Conservation (phyloP, 2,113 vertebrate species). For the Beaufortia kweichowensis region DNA sequence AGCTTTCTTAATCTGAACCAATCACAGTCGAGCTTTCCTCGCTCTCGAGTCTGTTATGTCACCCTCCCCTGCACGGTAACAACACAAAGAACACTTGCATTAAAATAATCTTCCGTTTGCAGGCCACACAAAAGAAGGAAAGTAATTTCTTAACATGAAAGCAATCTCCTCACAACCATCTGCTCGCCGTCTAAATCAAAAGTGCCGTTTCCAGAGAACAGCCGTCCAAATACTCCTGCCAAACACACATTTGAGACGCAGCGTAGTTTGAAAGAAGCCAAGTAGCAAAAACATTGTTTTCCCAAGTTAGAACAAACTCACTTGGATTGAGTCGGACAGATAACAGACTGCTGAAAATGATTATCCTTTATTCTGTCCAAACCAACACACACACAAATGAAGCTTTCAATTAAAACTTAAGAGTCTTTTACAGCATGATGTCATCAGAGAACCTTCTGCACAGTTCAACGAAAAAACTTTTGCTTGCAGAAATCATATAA, state of each 20-base stretch:
- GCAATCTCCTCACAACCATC: slow-evolving; percentile 60
- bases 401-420: slow-evolving; percentile 10
- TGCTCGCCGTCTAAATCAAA: slow-evolving; percentile 54
- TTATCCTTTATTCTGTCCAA: slow-evolving; percentile 27
- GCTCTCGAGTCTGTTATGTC: slow-evolving; percentile 46
- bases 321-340: slow-evolving; percentile 21
- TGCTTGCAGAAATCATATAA: too few species aligned
- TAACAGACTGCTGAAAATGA: slow-evolving; percentile 27
- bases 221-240: slow-evolving; percentile 39
- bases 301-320: slow-evolving; percentile 28
- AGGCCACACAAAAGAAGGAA: slow-evolving; percentile 56
- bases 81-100: slow-evolving; percentile 51
- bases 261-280: slow-evolving; percentile 25
- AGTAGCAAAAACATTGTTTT: slow-evolving; percentile 34
- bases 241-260: slow-evolving; percentile 35
- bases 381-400: neutral
- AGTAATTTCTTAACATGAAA: slow-evolving; percentile 50
- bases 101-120: slow-evolving; percentile 61
- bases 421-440: slow-evolving; percentile 13
- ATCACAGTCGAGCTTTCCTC: slow-evolving; percentile 16
- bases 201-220: slow-evolving; percentile 43
- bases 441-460: neutral
- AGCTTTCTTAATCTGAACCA: slow-evolving; percentile 22
- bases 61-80: slow-evolving; percentile 43
- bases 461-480: too few species aligned